Base-by-base conservation (phyloP, 2,113 vertebrate genomes). In the Ibidorhyncha struthersii region DNA sequence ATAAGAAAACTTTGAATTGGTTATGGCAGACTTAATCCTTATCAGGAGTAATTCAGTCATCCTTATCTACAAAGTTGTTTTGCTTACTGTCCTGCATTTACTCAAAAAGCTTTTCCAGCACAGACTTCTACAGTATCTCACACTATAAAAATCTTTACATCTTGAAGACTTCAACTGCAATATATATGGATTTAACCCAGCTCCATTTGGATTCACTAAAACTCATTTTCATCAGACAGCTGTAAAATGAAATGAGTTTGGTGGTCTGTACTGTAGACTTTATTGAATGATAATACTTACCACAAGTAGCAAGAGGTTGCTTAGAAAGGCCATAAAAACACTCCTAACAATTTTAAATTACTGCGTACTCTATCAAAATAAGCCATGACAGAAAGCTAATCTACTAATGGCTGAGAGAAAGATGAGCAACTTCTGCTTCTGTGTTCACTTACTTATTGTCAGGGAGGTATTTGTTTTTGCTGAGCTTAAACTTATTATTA, bases 211-310 rank as follows among this genome's bases (percentile, higher is more conserved):
- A 92, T 96, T 97, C 97, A 96, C 97, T 95, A 95, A 98, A 97
- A 89, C 94, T 95, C 97, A 96, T 97, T 97, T 97, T 95, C 97
- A 85, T 92, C 96, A 98, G 98, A 98, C 96, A 66, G 97, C 97
- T 80, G 45, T 98, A 98, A 97, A 98, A 97, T 56, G 63, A 93
- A 97, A 95, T 69, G 91, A 91, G 93, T 58, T 58, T 90, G 86
- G 97, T 95, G 95, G 96, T 94, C 97, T 97, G 97, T 84, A 93
- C 66, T 90, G 69, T 72, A 96, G 95, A 96, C 93, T 78, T 93
- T 93, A 96, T 76, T 91, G 92, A 95, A 90, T 82, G 94, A 94
- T 77, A 86, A 95, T 97, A 86, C 84, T 67, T 27, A 94, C 95
- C 96, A 97, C 94, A 71, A 80, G 67, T 83, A 85, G 92, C 74